These are phyloP conservation scores for Pheucticus melanocephalus DNA, from an alignment of 2,113 vertebrate species.

Conservation along the genomic window DNA sequence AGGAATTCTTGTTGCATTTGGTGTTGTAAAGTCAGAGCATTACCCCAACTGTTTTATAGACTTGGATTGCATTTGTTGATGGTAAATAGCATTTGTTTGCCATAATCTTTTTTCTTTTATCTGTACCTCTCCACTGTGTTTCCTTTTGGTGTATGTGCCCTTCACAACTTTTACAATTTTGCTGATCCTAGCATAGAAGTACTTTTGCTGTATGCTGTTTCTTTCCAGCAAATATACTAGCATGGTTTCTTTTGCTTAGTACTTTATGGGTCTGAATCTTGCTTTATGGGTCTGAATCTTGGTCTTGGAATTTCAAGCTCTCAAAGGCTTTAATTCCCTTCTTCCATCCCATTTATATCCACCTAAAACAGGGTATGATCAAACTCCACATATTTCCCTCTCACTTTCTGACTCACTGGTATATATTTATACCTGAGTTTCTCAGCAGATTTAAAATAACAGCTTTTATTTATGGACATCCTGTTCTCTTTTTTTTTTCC, in stretches of 20 bases:
- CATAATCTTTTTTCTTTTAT: neutral
- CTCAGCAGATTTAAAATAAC: constrained; percentile 39
- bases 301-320: neutral
- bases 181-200: neutral
- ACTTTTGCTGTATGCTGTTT: neutral
- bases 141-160: neutral
- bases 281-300: neutral
- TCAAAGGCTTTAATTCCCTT: neutral
- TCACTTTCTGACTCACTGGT: constrained; percentile 43
- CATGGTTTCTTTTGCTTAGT: neutral
- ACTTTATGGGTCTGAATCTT: neutral
- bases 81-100: neutral
- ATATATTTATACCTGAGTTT: constrained; percentile 38
- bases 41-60: neutral
- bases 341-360: neutral
- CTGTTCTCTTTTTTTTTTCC: neutral
- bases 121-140: neutral
- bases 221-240: neutral
- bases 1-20: neutral
- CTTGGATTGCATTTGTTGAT: neutral
- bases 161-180: neutral
- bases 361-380: neutral
- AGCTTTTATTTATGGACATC: constrained; percentile 42
- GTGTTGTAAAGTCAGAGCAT: neutral
- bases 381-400: constrained; percentile 5